Percentiles rank a stretch among this genome's conserved stretches.
Evolutionary conservation across 2,888 invertebrate species (phyloP).

Genomic region (Panopea generosa): DNA sequence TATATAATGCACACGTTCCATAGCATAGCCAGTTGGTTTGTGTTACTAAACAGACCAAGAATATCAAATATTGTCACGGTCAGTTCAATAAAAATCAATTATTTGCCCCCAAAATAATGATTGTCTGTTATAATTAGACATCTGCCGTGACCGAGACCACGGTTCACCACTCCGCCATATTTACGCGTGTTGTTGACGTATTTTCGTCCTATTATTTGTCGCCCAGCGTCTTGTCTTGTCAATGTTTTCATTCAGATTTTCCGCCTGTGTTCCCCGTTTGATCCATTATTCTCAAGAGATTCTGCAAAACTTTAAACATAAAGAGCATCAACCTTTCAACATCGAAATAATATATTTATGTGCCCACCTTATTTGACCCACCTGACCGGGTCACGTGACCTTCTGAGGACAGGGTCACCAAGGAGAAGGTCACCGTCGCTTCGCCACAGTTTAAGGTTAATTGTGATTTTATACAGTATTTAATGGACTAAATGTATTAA

Average conservation of each 20-base stretch:
- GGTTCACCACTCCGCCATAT: slow-evolving; percentile 7
- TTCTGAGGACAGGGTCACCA: slow-evolving; percentile 47
- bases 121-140: background rate
- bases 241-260: slow-evolving; percentile 20
- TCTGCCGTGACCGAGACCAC: background rate
- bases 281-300: slow-evolving; percentile 15
- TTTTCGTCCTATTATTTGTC: slow-evolving; percentile 19
- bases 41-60: too few relatives aligned
- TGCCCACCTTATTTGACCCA: slow-evolving; percentile 41
- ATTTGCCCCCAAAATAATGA: too few relatives aligned
- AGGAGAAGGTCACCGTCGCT: slow-evolving; percentile 31
- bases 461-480: slow-evolving; percentile 52
- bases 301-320: background rate
- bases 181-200: slow-evolving; percentile 1
- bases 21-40: too few relatives aligned
- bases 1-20: too few relatives aligned
- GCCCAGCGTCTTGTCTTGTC: slow-evolving; percentile 19
- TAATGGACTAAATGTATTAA: slow-evolving; percentile 43
- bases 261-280: slow-evolving; percentile 15
- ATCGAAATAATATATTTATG: slow-evolving; percentile 36
- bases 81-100: too few relatives aligned
- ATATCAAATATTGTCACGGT: too few relatives aligned
- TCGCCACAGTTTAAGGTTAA: slow-evolving; percentile 29
- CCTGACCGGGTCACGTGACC: slow-evolving; percentile 40
- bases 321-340: slow-evolving; percentile 17